Evolutionary conservation across 1,140 invertebrate species (phyloP), one percentile per base, ranked within the genome.

Genomic region (Epicauta chinensis): DNA sequence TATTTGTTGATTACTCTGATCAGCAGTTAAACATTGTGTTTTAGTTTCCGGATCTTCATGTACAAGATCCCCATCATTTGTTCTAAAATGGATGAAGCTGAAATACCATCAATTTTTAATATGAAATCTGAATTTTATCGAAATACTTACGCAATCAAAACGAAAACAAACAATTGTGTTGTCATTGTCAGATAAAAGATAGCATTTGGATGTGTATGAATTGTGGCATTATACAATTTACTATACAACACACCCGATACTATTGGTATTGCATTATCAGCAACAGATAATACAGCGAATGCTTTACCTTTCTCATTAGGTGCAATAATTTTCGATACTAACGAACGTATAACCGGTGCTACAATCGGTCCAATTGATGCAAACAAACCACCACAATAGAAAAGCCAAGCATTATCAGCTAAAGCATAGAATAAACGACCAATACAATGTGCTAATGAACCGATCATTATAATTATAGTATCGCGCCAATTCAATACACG

Each of bases 221-320:
- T 72, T 0, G 83, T 83, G 0, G 77, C 76, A 37, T 80, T 81
- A 65, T 87, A 88, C 11, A 88, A 64, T 62, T 86, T 82, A 12
- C 78, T 76, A 59, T 87, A 88, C 16, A 86, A 66, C 1, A 81
- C 70, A 0, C 82, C 80, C 9, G 83, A 85, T 38, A 87, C 73
- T 45, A 88, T 68, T 1, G 83, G 83, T 7, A 87, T 80, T 0
- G 84, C 81, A 60, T 86, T 88, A 61, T 89, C 85, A 56, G 83
- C 86, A 1, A 86, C 84, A 0, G 85, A 81, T 3, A 89, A 68
- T 37, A 88, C 71, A 0, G 84, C 81, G 61, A 86, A 87, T 2
- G 84, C 77, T 65, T 86, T 87, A 79, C 86, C 86, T 75, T 85
- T 75, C 67, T 89, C 86, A 17, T 76, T 72, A 2, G 71, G 55